Percentiles rank a stretch among this genome's conserved stretches.
phyloP scores from a whole-genome alignment of 2,797 vertebrate species.

The Coregonus suidteri region DNA sequence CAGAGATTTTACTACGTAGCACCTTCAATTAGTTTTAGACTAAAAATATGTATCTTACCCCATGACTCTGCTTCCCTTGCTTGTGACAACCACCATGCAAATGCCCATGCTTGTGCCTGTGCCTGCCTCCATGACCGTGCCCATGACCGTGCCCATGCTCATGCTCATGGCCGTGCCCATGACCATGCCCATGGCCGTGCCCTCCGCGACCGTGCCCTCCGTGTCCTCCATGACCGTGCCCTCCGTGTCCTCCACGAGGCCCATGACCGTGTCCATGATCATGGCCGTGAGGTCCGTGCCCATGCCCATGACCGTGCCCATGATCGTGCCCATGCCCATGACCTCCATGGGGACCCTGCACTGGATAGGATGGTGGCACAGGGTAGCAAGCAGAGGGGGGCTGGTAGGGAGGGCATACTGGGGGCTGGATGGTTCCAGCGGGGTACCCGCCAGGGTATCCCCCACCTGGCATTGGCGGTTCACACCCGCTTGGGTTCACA shows the following conservation, averaged over 20 bases:
- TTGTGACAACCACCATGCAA: constrained; percentile 60
- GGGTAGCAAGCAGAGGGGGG: no score
- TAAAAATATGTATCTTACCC: constrained; percentile 43
- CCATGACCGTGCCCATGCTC: rapidly evolving
- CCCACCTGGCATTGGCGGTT: constrained; percentile 10
- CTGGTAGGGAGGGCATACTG: no score
- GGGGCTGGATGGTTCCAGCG: no score
- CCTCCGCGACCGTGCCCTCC: not conserved
- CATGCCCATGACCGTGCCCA: no score
- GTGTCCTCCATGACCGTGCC: constrained; percentile 5
- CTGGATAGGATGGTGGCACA: no score
- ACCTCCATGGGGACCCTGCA: no score
- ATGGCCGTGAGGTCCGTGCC: not conserved
- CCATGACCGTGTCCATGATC: not conserved
- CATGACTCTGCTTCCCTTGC: constrained; percentile 49
- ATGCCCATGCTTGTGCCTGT: not conserved
- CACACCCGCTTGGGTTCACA: not conserved
- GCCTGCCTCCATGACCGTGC: rapidly evolving
- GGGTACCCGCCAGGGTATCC: not conserved
- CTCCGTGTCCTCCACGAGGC: not conserved
- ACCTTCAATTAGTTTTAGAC: not conserved
- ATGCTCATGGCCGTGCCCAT: not conserved
- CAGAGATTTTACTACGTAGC: not conserved
- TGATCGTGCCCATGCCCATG: not conserved
- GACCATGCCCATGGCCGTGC: not conserved